phyloP scores from a whole-genome alignment of 1,140 invertebrate species.

The Lasioglossum albipes region DNA sequence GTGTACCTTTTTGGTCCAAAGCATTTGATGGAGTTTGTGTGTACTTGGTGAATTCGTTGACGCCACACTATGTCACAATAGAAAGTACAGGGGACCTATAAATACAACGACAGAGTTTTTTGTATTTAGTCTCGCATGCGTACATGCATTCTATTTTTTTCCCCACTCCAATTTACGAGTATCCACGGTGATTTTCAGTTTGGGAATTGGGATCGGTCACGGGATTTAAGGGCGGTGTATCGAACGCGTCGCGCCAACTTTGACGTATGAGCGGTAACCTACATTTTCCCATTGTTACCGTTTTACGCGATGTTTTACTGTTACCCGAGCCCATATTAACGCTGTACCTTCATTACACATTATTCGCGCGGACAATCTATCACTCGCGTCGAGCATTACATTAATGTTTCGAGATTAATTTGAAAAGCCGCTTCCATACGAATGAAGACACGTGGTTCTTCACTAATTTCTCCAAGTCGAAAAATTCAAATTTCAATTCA shows the following conservation, averaged over 20 bases:
- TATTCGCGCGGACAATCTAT: not conserved
- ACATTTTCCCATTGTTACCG: not conserved
- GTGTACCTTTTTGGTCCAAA: no score
- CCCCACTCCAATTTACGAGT: conserved; percentile 6
- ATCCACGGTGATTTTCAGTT: conserved; percentile 24
- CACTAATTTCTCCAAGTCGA: no score
- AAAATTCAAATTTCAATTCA: no score
- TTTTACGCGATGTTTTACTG: conserved; percentile 4
- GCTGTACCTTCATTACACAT: not conserved
- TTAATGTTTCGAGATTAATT: no score
- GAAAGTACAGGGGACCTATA: not conserved
- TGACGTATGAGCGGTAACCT: conserved; percentile 13
- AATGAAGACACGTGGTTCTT: no score
- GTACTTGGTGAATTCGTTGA: not conserved
- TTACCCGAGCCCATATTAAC: conserved; percentile 1
- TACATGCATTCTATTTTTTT: not conserved
- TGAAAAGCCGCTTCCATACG: no score
- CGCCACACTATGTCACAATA: not conserved
- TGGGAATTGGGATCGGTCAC: conserved; percentile 7
- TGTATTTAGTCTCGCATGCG: not conserved
- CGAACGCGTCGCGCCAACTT: conserved; percentile 7
- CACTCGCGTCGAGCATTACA: no score
- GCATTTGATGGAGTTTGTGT: not conserved
- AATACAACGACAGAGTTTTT: not conserved
- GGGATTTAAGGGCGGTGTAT: conserved; percentile 24